phyloP scores from a whole-genome alignment of 2,797 vertebrate species.

The Threskiornis aethiopicus region DNA sequence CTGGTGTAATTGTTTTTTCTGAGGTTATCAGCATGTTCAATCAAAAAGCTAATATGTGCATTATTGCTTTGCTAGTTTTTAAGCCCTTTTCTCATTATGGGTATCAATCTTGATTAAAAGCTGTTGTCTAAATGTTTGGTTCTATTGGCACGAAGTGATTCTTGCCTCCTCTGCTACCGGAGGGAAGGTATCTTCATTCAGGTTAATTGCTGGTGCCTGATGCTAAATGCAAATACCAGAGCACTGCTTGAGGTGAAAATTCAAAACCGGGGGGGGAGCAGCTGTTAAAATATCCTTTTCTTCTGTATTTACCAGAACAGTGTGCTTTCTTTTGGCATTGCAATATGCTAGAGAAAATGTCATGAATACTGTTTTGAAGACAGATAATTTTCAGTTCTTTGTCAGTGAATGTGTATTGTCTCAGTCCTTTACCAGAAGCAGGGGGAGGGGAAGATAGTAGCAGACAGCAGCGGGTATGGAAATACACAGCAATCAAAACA shows the following conservation, averaged over 20 bases:
- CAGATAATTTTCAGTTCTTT: not conserved
- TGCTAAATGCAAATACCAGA: not conserved
- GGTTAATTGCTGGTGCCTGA: slow-evolving; percentile 39
- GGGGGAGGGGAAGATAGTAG: not conserved
- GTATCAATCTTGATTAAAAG: slow-evolving; percentile 62
- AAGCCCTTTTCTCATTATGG: slow-evolving; percentile 65
- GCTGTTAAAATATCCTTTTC: not conserved
- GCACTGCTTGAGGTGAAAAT: not conserved
- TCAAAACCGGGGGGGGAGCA: not conserved
- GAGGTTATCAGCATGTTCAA: slow-evolving; percentile 41
- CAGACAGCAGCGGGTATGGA: not conserved
- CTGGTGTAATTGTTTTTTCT: slow-evolving; percentile 12
- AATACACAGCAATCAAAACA: not conserved
- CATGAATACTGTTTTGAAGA: not conserved
- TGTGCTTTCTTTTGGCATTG: not conserved
- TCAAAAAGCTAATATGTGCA: slow-evolving; percentile 59
- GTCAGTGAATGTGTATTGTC: not conserved
- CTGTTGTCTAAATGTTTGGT: slow-evolving; percentile 55
- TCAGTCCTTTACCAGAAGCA: not conserved
- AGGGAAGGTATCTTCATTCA: slow-evolving; percentile 23
- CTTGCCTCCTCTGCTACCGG: not conserved
- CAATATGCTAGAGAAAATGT: not conserved
- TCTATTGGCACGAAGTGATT: slow-evolving; percentile 12
- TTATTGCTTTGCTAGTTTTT: slow-evolving; percentile 67
- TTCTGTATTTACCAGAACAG: not conserved